A percentile compares a stretch with the other conserved stretches of the same genome.
Conservation (phyloP, 2,113 vertebrate species). For the Panurus biarmicus region DNA sequence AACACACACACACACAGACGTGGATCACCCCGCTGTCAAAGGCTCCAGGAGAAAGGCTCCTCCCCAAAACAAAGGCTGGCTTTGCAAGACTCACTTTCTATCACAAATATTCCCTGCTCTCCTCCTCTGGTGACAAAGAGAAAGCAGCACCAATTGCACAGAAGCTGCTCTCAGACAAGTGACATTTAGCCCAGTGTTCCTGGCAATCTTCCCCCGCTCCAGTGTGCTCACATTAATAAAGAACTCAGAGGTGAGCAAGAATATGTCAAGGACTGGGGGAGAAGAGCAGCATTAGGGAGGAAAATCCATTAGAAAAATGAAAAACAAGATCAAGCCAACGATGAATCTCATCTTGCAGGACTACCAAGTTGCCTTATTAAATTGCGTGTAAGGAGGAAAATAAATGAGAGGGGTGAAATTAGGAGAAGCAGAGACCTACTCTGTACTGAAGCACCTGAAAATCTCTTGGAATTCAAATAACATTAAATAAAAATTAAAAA, state of each 20-base stretch:
- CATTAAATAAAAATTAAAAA: neutral
- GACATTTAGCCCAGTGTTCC: slow-evolving; percentile 15
- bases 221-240: neutral
- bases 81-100: neutral
- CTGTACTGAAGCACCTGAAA: neutral
- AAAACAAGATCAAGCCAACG: neutral
- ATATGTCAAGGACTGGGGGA: neutral
- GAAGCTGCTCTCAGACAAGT: neutral
- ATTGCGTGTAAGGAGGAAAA: neutral
- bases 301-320: neutral
- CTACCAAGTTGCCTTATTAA: neutral
- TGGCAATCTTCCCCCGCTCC: neutral
- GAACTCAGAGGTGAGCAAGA: neutral
- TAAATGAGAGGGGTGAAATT: neutral
- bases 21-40: neutral
- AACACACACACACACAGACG: neutral
- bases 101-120: neutral
- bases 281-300: neutral
- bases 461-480: neutral
- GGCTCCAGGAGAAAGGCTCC: neutral
- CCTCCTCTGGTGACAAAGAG: neutral
- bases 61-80: neutral
- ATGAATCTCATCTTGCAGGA: neutral
- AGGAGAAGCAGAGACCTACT: neutral
- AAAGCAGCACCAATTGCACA: neutral